Evolutionary conservation across 2,797 vertebrate species (phyloP), one percentile per base, ranked within the genome.

Genomic region (Atherinosoma microstoma): DNA sequence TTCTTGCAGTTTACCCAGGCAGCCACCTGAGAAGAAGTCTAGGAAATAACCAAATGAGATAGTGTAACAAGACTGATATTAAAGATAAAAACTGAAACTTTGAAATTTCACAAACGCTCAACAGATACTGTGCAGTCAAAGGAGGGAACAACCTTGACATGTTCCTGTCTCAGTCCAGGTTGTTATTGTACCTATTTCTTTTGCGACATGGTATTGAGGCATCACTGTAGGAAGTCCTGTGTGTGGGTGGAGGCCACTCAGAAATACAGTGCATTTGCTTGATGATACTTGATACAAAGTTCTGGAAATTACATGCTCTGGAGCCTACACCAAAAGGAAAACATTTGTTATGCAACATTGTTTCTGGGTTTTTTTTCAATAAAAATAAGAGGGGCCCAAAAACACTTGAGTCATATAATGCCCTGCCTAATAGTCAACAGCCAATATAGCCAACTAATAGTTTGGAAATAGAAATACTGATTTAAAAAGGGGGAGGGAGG

Each of bases 231-330:
- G 42, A 71, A 70, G 75, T 65, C 58, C 32, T 64, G 47, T 20
- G 75, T 76, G 84, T 84, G 71, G 78, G 81, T 66, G 70, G 40
- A 67, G 73, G 72, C 67, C 76, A 78, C 82, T 88, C 67, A 73
- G 56, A 63, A 82, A 75, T 70, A 63, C 58, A 58, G 69, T 78
- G 67, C 65, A 73, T 81, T 67, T 56, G 64, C 66, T 49, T 47
- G 58, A 75, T 85, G 73, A 75, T 77, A 73, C 64, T 71, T 74
- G 51, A 62, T 63, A 73, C 35, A 6, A 32, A 54, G 57, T 56
- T 77, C 65, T 75, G 54, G 70, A 70, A 71, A 73, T 40, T 49
- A 71, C 58, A 70, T 59, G 47, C 49, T 49, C 64, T 65, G 57
- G 22, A 69, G 42, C 34, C 27, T 76, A 29, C 83, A 72, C 58